Evolutionary conservation across 2,113 vertebrate genomes (phyloP), one percentile per base, ranked within the genome.

Genomic region (Ovis canadensis): DNA sequence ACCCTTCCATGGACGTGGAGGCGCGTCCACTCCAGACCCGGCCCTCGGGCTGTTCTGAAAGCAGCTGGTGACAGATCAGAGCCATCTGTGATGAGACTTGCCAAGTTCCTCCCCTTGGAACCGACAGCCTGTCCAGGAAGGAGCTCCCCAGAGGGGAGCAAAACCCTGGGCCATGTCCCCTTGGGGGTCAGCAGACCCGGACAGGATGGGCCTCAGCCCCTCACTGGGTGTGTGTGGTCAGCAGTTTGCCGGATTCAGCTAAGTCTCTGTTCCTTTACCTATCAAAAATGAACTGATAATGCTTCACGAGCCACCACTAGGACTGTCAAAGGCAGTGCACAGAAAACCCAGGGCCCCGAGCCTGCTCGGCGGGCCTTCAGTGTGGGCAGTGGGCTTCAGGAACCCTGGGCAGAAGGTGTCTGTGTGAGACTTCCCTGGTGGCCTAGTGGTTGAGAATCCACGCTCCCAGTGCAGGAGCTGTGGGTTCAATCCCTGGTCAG

Each of bases 281-380:
- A 21, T 7, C 1, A 16, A 17, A 21, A 27, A 15, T 0, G 7
- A 48, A 6, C 14, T 0, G 43, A 1, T 8, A 0, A 7, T 0
- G 2, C 15, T 1, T 29, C 67, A 7, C 1, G 1, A 55, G 64
- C 82, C 6, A 4, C 50, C 0, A 1, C 64, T 0, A 12, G 19
- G n/a, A 31, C 16, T 33, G 16, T 10, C 57, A 11, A 40, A 64
- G 78, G 60, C 48, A 2, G 4, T 1, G 7, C 0, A 31, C 4
- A 11, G 80, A n/a, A 71, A 50, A 4, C 48, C 43, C 1, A 0
- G 1, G 21, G 52, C 50, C 5, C 40, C 1, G 0, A 7, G 6
- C 31, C 59, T 62, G 55, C 25, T 13, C 0, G 0, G 15, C 7
- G 16, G 15, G 1, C 19, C 43, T 29, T 10, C 40, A 6, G 13